Base-by-base conservation (phyloP, 2,113 vertebrate species). In the Hiodon alosoides region DNA sequence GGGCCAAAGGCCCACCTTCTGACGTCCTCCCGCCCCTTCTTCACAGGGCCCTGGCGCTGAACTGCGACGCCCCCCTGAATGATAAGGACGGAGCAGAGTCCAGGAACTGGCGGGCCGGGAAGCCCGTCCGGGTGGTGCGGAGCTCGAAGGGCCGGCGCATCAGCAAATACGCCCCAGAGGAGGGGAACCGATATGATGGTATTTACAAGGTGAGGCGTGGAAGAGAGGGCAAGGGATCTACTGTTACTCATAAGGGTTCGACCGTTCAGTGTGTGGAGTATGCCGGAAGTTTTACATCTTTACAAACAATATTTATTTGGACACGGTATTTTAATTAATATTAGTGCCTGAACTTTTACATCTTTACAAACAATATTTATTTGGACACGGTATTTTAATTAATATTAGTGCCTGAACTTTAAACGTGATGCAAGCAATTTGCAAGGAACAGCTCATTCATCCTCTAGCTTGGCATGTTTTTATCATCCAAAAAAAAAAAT, bases 141-240 rank as follows among this genome's bases (percentile, higher is more conserved):
- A 99, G 97, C 86, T 98, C 97, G 52, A 99, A 99, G 87, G 97
- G 97, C 70, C 91, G 96, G 46, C 93, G 96, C 69, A 98, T 98
- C 90, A 99, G 97, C 93, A 99, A 99, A 83, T 99, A 98, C 3
- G 97, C 97, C 74, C 97, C 97, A 0, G 96, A 99, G 85, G 97
- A 99, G 86, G 97, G 97, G 84, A 99, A 99, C 88, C 93, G 97
- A 89, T 99, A 99, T 0, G 97, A 99, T 83, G 97, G 97, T 62
- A 98, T 99, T 88, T 99, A 99, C 87, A 99, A 99, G 95, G 97
- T 98, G 90, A 72, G 80, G 52, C 6, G 4, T 3, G 3, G 66
- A 13, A 9, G 7, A 46, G 31, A 67, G 47, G 46, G 10, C 59
- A 5, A 46, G 31, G 7, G 7, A 8, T 48, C 31, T 48, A 13